phyloP scores from a whole-genome alignment of 2,113 vertebrate genomes.

The Paramisgurnus dabryanus region DNA sequence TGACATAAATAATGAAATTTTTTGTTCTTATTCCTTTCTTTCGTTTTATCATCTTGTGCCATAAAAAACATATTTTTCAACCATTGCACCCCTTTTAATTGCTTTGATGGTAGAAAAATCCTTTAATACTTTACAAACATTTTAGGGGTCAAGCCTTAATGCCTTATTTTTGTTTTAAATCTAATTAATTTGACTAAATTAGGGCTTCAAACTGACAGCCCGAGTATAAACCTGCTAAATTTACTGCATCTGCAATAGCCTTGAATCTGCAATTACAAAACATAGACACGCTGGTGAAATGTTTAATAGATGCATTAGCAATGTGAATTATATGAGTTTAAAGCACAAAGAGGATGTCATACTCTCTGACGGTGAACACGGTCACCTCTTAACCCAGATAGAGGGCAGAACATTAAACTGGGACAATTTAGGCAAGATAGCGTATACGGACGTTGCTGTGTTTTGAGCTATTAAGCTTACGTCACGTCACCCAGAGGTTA shows the following conservation, averaged over 20 bases:
- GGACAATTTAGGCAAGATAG: conserved; percentile 63
- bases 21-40: too few relatives aligned
- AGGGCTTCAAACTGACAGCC: too few relatives aligned
- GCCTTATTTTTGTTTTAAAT: too few relatives aligned
- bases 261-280: not conserved
- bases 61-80: too few relatives aligned
- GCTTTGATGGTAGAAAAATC: too few relatives aligned
- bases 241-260: not conserved
- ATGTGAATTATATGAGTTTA: conserved; percentile 10
- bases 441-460: conserved; percentile 55
- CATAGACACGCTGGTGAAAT: not conserved
- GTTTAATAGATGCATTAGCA: conserved; percentile 7
- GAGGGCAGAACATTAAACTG: conserved; percentile 19
- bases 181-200: too few relatives aligned
- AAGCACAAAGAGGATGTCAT: not conserved
- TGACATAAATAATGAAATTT: too few relatives aligned
- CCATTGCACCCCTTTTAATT: too few relatives aligned
- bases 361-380: not conserved
- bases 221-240: not conserved
- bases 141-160: too few relatives aligned
- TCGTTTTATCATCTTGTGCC: too few relatives aligned
- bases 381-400: conserved; percentile 6
- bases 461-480: conserved; percentile 65
- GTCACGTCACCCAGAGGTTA: conserved; percentile 63
- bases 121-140: too few relatives aligned